These are phyloP conservation scores for Chionoecetes opilio DNA, from an alignment of 1,140 invertebrate genomes.

Conservation along the genomic window DNA sequence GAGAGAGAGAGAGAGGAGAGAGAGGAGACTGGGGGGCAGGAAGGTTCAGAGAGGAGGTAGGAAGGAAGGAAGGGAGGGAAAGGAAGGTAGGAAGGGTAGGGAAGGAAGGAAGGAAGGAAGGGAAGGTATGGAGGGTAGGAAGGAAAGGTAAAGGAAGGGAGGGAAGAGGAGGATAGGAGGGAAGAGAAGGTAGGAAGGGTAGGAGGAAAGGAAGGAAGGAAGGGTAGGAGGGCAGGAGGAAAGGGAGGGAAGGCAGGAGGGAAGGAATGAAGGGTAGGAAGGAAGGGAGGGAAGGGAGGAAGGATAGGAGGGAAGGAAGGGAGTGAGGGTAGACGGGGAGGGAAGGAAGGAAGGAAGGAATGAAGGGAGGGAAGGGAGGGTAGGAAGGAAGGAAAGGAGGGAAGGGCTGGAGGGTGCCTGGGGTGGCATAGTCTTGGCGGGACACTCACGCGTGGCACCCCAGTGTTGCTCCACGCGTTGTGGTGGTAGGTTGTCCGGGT, in stretches of 20 bases:
- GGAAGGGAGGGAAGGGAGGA: not conserved
- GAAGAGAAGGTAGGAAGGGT: not conserved
- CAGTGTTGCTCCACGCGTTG: conserved; percentile 11
- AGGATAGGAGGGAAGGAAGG: not conserved
- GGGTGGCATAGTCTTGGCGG: not conserved
- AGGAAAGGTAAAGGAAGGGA: too few species aligned
- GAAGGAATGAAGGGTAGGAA: not conserved
- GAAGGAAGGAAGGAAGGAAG: too few species aligned
- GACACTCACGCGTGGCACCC: not conserved
- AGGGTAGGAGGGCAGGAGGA: not conserved
- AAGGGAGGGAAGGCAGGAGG: not conserved
- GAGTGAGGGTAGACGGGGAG: too few species aligned
- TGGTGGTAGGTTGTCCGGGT: not conserved
- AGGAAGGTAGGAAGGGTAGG: too few species aligned
- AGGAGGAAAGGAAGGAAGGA: not conserved
- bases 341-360: not conserved
- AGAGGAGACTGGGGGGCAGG: too few species aligned
- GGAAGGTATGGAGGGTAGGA: not conserved
- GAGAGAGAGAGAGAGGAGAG: too few species aligned
- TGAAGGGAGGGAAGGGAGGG: not conserved
- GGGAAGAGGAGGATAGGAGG: not conserved
- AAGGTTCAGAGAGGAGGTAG: too few species aligned
- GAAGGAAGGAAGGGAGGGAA: too few species aligned
- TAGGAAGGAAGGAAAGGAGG: not conserved
- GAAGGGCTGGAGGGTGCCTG: not conserved